A percentile compares a stretch with the other conserved stretches of the same genome.
phyloP scores from a whole-genome alignment of 2,113 vertebrate genomes.

The Martes martes region DNA sequence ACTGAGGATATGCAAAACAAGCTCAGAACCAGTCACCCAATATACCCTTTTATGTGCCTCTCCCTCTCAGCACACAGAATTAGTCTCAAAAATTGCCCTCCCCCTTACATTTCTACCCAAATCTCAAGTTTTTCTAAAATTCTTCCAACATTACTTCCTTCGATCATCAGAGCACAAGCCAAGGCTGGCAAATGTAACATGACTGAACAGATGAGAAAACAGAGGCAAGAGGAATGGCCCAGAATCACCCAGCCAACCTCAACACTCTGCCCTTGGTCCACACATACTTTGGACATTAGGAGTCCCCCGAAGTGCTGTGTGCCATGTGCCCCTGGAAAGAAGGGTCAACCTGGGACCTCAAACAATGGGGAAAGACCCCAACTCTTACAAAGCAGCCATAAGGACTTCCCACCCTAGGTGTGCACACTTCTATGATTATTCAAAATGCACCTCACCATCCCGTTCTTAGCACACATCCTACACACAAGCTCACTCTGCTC shows the following conservation, averaged over 20 bases:
- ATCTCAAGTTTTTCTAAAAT: neutral
- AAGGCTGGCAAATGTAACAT: neutral
- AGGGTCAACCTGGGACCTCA: neutral
- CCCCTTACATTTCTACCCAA: neutral
- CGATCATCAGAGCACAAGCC: neutral
- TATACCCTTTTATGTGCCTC: neutral
- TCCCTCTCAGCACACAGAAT: no score
- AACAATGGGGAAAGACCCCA: neutral
- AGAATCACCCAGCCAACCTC: neutral
- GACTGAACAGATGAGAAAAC: neutral
- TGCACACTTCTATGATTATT: neutral
- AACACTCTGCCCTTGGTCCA: neutral
- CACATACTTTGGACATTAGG: neutral
- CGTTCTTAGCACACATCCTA: no score
- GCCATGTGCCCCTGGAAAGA: neutral
- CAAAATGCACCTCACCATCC: neutral
- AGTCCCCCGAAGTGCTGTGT: neutral
- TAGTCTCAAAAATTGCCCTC: neutral
- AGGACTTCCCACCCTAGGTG: neutral
- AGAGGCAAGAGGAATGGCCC: neutral
- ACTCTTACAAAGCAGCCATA: neutral
- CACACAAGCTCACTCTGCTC: neutral
- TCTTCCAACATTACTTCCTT: neutral
- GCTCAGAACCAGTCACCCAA: accelerated
- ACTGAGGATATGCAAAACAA: neutral